phyloP scores from a whole-genome alignment of 1,140 invertebrate genomes.

The Caenorhabditis brenneri region DNA sequence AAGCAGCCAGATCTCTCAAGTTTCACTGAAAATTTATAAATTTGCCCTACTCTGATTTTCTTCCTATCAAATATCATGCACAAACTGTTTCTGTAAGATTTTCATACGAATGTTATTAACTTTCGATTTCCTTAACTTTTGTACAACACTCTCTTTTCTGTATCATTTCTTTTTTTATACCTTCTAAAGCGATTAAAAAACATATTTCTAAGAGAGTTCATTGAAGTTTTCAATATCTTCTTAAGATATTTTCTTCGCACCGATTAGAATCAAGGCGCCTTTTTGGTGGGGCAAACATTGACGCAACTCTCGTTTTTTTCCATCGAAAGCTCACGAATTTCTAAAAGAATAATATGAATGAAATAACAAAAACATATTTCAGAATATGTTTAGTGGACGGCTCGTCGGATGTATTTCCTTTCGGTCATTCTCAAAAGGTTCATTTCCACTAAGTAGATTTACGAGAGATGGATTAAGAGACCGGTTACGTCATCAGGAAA shows the following conservation, averaged over 20 bases:
- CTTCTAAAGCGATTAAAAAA: not conserved
- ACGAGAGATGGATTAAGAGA: slow-evolving; percentile 17
- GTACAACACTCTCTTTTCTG: too few species aligned
- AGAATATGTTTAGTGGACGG: not conserved
- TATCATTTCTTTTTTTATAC: not conserved
- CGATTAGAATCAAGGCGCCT: too few species aligned
- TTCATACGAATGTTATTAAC: too few species aligned
- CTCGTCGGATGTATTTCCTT: not conserved
- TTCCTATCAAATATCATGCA: not conserved
- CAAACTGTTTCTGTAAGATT: not conserved
- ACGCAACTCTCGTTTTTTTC: not conserved
- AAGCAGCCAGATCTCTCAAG: slow-evolving; percentile 20
- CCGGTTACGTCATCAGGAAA: not conserved
- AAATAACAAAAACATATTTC: too few species aligned
- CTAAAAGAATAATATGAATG: too few species aligned
- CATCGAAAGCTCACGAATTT: too few species aligned
- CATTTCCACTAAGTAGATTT: not conserved
- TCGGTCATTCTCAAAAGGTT: slow-evolving; percentile 2
- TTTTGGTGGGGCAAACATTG: too few species aligned
- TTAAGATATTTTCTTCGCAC: too few species aligned
- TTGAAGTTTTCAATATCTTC: too few species aligned
- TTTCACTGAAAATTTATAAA: not conserved
- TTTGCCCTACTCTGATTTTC: not conserved
- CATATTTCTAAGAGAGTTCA: too few species aligned
- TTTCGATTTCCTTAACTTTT: too few species aligned